A percentile compares a stretch with the other conserved stretches of the same genome.
These are phyloP conservation scores for Anhinga rufa DNA, from an alignment of 2,113 vertebrate genomes.

Conservation along the genomic window DNA sequence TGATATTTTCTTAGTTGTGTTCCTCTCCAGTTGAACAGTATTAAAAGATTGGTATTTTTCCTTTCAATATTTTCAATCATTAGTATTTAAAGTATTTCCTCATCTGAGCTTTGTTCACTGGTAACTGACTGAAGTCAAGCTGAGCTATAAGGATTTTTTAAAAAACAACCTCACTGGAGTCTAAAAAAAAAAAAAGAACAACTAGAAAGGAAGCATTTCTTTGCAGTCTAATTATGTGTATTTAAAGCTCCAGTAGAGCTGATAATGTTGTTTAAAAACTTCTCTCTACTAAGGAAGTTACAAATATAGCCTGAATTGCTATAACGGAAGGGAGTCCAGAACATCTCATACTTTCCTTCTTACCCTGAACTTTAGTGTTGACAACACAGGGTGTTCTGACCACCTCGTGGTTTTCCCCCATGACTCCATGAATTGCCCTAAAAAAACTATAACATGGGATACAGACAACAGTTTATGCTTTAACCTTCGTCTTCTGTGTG, in stretches of 20 bases:
- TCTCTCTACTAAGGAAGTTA: background rate
- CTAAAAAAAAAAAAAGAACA: background rate
- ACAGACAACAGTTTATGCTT: background rate
- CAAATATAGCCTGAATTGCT: slow-evolving; percentile 22
- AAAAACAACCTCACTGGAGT: background rate
- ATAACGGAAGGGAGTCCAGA: background rate
- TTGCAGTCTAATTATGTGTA: slow-evolving; percentile 44
- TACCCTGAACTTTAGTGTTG: background rate
- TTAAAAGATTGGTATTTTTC: slow-evolving; percentile 6
- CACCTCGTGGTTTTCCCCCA: background rate
- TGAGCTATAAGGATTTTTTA: background rate
- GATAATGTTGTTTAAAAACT: slow-evolving; percentile 45
- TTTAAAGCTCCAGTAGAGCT: slow-evolving; percentile 44
- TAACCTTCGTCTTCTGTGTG: background rate
- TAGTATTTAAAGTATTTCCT: slow-evolving; percentile 21
- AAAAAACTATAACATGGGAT: background rate
- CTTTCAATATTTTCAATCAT: background rate
- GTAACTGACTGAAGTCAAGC: background rate
- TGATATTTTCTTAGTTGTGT: background rate
- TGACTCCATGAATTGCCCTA: background rate
- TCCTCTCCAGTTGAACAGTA: background rate
- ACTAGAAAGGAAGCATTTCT: background rate
- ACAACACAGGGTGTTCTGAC: background rate
- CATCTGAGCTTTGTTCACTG: background rate
- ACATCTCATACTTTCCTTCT: background rate